Conservation (phyloP, 2,113 vertebrate genomes). For the Caranx ignobilis region DNA sequence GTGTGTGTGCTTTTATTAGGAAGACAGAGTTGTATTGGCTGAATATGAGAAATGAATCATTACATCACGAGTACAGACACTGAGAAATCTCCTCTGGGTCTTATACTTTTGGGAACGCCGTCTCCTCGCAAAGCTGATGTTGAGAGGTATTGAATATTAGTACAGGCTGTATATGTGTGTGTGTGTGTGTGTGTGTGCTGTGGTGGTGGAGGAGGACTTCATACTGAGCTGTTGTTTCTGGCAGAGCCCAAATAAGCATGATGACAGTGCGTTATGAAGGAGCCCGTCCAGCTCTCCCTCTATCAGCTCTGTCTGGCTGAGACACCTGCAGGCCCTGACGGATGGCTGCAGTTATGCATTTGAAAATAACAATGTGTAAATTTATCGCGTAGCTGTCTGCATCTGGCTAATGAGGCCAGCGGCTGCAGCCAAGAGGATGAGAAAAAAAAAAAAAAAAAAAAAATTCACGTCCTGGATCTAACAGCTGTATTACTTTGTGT, state of each 20-base stretch:
- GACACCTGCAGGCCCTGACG: constrained; percentile 59
- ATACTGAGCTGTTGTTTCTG: constrained; percentile 72
- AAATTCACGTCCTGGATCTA: not conserved
- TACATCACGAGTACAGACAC: constrained; percentile 14
- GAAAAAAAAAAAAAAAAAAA: not conserved
- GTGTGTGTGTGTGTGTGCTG: constrained; percentile 7
- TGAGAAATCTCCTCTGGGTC: constrained; percentile 13
- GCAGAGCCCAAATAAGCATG: constrained; percentile 61
- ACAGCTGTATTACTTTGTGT: constrained; percentile 9
- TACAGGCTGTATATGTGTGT: not conserved
- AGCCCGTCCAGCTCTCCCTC: constrained; percentile 54
- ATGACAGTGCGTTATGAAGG: constrained; percentile 38
- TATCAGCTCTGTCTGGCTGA: constrained; percentile 53
- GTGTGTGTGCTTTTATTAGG: not conserved
- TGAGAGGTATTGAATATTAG: constrained; percentile 11
- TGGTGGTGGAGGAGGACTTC: constrained; percentile 15
- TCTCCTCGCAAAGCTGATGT: constrained; percentile 19
- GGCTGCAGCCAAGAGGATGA: constrained; percentile 24
- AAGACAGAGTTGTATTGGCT: not conserved
- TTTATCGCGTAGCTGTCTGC: constrained; percentile 55
- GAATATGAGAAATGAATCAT: constrained; percentile 30
- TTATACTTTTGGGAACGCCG: constrained; percentile 11
- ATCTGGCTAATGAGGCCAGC: constrained; percentile 56
- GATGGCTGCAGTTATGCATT: constrained; percentile 50
- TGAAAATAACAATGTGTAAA: constrained; percentile 67